These are phyloP conservation scores for Heliangelus exortis DNA, from an alignment of 2,797 vertebrate genomes.

Conservation along the genomic window DNA sequence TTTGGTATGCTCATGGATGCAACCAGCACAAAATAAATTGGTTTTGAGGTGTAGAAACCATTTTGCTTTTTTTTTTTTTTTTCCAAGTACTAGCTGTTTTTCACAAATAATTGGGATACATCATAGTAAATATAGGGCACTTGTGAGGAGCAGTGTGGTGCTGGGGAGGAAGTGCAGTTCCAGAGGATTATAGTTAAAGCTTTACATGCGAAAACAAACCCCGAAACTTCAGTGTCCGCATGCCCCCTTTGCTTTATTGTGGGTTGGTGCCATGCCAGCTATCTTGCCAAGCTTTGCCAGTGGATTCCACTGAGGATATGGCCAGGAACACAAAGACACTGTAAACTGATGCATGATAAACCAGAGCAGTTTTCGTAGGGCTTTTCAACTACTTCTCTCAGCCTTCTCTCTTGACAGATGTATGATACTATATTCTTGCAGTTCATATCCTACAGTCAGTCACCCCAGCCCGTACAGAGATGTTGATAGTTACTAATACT, in stretches of 20 bases:
- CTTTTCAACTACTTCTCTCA: neutral
- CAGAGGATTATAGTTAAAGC: neutral
- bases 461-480: neutral
- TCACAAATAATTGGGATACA: neutral
- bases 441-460: neutral
- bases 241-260: neutral
- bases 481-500: neutral
- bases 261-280: accelerated
- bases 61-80: neutral
- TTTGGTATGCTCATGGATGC: neutral
- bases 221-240: neutral
- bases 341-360: neutral
- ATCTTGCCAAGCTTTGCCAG: neutral
- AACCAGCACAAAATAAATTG: neutral
- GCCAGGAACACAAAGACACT: neutral
- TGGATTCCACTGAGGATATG: neutral
- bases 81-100: neutral
- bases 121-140: neutral
- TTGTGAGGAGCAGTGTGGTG: accelerated
- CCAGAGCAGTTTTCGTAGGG: neutral
- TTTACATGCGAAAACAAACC: neutral
- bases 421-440: neutral
- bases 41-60: neutral
- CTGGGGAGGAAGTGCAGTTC: neutral
- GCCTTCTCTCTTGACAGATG: neutral